Percentiles rank a stretch among this genome's conserved stretches.
Conservation (phyloP, 1,140 invertebrate species). For the Caenorhabditis elegans region WBcel235 BX284605.5:8510501-8511000, state of each 20-base stretch:
- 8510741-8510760: too few relatives aligned
- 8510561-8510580: neutral
- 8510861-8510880: neutral
- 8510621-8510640: neutral
- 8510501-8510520: neutral
- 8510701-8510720: too few relatives aligned
- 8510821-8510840: neutral
- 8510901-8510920: slow-evolving; percentile 35
- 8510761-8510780: too few relatives aligned
- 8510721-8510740: too few relatives aligned
- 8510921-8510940: neutral
- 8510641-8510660: slow-evolving; percentile 44
- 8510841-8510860: neutral
- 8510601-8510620: neutral
- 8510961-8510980: slow-evolving; percentile 18
- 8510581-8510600: too few relatives aligned
- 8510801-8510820: too few relatives aligned
- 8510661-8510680: slow-evolving; percentile 36
- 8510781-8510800: too few relatives aligned
- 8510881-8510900: slow-evolving; percentile 42
- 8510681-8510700: neutral
- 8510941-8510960: slow-evolving; percentile 36
- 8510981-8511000: slow-evolving; percentile 28
- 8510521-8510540: slow-evolving; percentile 16
- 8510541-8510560: neutral